Percentiles rank a stretch among this genome's conserved stretches.
phyloP scores from a whole-genome alignment of 2,113 vertebrate genomes.

The Stegastes partitus region DNA sequence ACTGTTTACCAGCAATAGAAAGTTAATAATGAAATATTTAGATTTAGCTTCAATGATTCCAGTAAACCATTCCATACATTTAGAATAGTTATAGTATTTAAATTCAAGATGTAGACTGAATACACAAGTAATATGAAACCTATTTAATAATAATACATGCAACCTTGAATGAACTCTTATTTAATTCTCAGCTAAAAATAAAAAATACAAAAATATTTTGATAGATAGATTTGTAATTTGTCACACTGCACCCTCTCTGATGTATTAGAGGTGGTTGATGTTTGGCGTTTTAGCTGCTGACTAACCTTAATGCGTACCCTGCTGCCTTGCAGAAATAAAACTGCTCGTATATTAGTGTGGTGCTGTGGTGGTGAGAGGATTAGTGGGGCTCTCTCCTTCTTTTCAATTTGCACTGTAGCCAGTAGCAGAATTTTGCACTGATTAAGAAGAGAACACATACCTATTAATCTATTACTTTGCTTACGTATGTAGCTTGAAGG shows the following conservation, averaged over 20 bases:
- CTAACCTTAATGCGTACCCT: slow-evolving; percentile 44
- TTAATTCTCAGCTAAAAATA: not conserved
- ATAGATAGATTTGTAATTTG: slow-evolving; percentile 50
- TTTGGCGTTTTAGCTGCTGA: slow-evolving; percentile 1
- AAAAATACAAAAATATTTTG: too few species aligned
- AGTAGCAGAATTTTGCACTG: slow-evolving; percentile 45
- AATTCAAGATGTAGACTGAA: too few species aligned
- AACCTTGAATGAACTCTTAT: not conserved
- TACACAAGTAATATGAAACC: too few species aligned
- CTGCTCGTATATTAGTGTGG: slow-evolving; percentile 53
- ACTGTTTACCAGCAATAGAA: not conserved
- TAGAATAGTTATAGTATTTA: too few species aligned
- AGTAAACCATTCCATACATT: too few species aligned
- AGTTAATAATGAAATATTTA: not conserved
- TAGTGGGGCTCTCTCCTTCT: slow-evolving; percentile 29
- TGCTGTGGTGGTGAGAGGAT: slow-evolving; percentile 46
- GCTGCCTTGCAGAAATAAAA: slow-evolving; percentile 61
- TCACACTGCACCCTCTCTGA: not conserved
- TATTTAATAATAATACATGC: too few species aligned
- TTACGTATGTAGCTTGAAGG: not conserved
- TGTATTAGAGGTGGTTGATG: slow-evolving; percentile 34
- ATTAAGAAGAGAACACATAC: slow-evolving; percentile 36
- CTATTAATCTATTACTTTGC: slow-evolving; percentile 22
- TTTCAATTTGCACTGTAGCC: slow-evolving; percentile 47
- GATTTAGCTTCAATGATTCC: too few species aligned